Evolutionary conservation across 92 coral and sea anemone genomes (phyloP).

Genomic region (Parazoanthus darwini): DNA sequence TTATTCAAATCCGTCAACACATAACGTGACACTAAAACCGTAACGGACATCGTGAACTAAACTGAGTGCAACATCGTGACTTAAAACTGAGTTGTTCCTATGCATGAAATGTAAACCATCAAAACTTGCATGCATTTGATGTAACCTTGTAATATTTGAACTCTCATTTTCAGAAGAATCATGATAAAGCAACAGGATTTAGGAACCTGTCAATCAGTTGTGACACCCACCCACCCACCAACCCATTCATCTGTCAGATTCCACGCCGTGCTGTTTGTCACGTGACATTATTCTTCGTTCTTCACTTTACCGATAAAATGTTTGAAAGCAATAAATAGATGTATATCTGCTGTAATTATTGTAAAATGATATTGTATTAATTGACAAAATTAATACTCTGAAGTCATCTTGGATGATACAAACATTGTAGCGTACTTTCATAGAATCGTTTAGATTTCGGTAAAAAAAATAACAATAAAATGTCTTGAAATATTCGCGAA

Average conservation of each 20-base stretch:
- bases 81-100: background rate
- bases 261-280: conserved; percentile 32
- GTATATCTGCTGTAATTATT: conserved; percentile 10
- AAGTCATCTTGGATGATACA: conserved; percentile 5
- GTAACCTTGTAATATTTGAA: conserved; percentile 43
- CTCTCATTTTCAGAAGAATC: conserved; percentile 42
- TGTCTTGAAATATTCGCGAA: conserved; percentile 2
- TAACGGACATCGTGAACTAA: background rate
- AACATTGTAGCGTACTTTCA: background rate
- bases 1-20: background rate
- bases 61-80: background rate
- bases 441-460: conserved; percentile 34
- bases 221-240: conserved; percentile 37
- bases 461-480: conserved; percentile 11
- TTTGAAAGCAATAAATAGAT: conserved; percentile 25
- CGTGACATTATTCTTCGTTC: conserved; percentile 40
- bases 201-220: conserved; percentile 40
- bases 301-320: conserved; percentile 7
- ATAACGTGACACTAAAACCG: background rate
- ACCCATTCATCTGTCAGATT: conserved; percentile 30
- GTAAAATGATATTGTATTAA: conserved; percentile 11
- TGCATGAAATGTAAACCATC: background rate
- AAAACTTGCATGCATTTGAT: conserved; percentile 36
- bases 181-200: conserved; percentile 35
- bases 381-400: background rate